Evolutionary conservation across 2,113 vertebrate genomes (phyloP).

Genomic region (Leuciscus idus): DNA sequence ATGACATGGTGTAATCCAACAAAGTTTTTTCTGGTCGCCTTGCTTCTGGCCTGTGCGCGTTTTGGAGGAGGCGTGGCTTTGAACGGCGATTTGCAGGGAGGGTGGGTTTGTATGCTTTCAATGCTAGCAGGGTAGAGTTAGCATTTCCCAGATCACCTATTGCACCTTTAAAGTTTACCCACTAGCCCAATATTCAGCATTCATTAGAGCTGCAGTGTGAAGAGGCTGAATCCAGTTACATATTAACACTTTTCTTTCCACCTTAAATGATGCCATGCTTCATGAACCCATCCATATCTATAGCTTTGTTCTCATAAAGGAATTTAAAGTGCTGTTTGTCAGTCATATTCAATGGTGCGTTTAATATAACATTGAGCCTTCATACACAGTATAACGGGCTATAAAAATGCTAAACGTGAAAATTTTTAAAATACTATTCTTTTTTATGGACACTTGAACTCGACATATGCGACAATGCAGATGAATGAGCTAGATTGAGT

Average conservation of each 20-base stretch:
- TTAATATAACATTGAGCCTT: not conserved
- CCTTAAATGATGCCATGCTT: not conserved
- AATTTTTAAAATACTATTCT: not conserved
- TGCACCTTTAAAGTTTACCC: too few relatives aligned
- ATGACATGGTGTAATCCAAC: too few relatives aligned
- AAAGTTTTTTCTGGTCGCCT: too few relatives aligned
- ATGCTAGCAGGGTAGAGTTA: too few relatives aligned
- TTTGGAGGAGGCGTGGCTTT: too few relatives aligned
- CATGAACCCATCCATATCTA: not conserved
- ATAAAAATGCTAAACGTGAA: not conserved
- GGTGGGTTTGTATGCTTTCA: too few relatives aligned
- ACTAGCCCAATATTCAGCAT: not conserved
- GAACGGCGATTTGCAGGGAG: too few relatives aligned
- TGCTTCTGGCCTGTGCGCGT: too few relatives aligned
- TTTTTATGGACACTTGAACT: constrained; percentile 5
- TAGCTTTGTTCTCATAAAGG: not conserved
- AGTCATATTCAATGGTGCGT: not conserved
- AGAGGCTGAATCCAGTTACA: not conserved
- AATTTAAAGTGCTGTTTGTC: not conserved
- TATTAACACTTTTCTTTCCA: not conserved
- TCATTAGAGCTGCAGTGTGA: not conserved
- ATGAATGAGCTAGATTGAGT: not conserved
- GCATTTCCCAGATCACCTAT: too few relatives aligned
- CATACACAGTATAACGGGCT: not conserved
- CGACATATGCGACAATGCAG: constrained; percentile 11